Conservation (phyloP, 2,888 invertebrate genomes). For the Ephialtes manifestator region DNA sequence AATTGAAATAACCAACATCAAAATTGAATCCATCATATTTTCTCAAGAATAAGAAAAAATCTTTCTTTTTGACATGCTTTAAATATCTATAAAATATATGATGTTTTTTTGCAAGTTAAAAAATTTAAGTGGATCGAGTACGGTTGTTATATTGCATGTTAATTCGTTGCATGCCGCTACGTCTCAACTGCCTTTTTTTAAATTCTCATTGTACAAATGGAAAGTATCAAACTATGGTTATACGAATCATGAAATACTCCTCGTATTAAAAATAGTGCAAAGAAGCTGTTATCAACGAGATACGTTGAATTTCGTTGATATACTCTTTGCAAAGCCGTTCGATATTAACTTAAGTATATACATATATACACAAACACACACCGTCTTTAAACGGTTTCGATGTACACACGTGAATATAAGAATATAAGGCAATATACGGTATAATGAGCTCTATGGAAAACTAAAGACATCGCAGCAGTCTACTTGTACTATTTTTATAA, state of each 20-base stretch:
- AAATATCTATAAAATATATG: neutral
- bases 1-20: too few relatives aligned
- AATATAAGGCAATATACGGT: conserved; percentile 6
- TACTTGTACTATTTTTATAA: conserved; percentile 77
- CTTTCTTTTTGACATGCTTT: too few relatives aligned
- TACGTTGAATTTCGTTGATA: neutral
- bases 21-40: too few relatives aligned
- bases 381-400: conserved; percentile 17
- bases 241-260: conserved; percentile 17
- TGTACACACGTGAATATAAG: conserved; percentile 12
- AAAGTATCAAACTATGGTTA: conserved; percentile 24
- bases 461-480: conserved; percentile 4
- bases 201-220: conserved; percentile 8
- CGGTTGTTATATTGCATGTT: neutral
- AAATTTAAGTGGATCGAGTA: too few relatives aligned
- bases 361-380: neutral
- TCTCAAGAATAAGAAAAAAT: too few relatives aligned
- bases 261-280: neutral
- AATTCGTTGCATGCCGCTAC: neutral
- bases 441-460: neutral
- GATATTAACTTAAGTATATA: conserved; percentile 61
- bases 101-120: too few relatives aligned
- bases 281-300: conserved; percentile 8
- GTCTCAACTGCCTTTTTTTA: neutral
- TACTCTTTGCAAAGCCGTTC: conserved; percentile 47